Conservation (phyloP, 2,113 vertebrate genomes). For the Noctilio leporinus region DNA sequence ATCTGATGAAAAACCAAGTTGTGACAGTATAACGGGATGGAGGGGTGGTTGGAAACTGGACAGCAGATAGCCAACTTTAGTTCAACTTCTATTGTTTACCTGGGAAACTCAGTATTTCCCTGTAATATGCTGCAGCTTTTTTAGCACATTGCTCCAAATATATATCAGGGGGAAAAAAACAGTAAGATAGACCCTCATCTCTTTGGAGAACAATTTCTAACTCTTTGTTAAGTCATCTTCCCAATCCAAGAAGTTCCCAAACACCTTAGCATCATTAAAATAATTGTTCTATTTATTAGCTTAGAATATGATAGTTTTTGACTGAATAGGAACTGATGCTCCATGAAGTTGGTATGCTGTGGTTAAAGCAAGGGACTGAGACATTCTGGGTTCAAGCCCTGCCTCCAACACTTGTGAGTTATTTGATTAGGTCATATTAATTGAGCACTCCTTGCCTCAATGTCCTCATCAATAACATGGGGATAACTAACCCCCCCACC, state of each 20-base stretch:
- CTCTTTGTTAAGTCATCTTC: not conserved
- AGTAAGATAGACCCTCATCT: not conserved
- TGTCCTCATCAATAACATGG: not conserved
- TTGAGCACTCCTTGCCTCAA: not conserved
- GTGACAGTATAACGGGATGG: not conserved
- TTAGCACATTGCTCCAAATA: not conserved
- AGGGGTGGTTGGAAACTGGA: not conserved
- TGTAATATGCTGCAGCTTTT: not conserved
- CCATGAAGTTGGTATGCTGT: not conserved
- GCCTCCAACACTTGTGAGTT: not conserved
- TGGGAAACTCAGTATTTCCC: not conserved
- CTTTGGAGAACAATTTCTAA: not conserved
- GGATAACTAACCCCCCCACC: not conserved
- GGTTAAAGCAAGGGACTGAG: not conserved
- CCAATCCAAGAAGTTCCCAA: not conserved
- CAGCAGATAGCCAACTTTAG: not conserved
- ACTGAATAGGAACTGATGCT: not conserved
- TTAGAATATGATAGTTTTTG: not conserved
- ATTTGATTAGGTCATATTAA: not conserved
- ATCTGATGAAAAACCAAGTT: not conserved
- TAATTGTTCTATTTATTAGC: not conserved
- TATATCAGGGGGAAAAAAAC: not conserved
- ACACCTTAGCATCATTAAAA: not conserved
- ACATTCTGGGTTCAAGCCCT: not conserved
- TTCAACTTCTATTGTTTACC: not conserved